phyloP scores from a whole-genome alignment of 2,797 vertebrate genomes.

The Sebastes hubbsi region DNA sequence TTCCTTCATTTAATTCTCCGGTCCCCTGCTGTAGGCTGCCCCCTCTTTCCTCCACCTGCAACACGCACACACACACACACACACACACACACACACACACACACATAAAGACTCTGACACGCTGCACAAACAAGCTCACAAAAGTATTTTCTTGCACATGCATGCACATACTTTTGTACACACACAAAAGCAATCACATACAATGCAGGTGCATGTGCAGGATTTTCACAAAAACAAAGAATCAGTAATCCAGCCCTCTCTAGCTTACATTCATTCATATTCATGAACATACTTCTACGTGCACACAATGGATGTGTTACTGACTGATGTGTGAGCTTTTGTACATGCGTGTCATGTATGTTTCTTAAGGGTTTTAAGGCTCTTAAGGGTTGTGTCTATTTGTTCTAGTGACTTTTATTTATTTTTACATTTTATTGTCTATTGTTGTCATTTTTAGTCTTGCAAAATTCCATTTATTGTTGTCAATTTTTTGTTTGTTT shows the following conservation, averaged over 20 bases:
- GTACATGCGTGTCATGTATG: neutral
- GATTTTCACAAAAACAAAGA: constrained; percentile 12
- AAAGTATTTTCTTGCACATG: constrained; percentile 17
- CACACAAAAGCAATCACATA: constrained; percentile 18
- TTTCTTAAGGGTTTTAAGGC: neutral
- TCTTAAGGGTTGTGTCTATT: no score
- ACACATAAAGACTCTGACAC: constrained; percentile 9
- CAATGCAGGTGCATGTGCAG: constrained; percentile 20
- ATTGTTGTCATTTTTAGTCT: no score
- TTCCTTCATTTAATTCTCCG: constrained; percentile 81
- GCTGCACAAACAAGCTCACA: constrained; percentile 29
- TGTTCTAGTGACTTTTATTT: no score
- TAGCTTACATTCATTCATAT: neutral
- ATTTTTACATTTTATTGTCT: no score
- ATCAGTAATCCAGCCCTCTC: neutral
- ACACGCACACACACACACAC: constrained; percentile 9
- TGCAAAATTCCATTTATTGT: no score
- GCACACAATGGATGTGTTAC: neutral
- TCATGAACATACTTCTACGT: neutral
- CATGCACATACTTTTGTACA: constrained; percentile 20
- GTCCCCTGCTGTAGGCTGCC: constrained; percentile 63
- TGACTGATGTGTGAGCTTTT: neutral
- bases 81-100: neutral
- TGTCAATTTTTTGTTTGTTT: no score
- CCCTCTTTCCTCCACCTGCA: constrained; percentile 73